phyloP scores from a whole-genome alignment of 2,888 invertebrate species.

The Nomada ferruginata region DNA sequence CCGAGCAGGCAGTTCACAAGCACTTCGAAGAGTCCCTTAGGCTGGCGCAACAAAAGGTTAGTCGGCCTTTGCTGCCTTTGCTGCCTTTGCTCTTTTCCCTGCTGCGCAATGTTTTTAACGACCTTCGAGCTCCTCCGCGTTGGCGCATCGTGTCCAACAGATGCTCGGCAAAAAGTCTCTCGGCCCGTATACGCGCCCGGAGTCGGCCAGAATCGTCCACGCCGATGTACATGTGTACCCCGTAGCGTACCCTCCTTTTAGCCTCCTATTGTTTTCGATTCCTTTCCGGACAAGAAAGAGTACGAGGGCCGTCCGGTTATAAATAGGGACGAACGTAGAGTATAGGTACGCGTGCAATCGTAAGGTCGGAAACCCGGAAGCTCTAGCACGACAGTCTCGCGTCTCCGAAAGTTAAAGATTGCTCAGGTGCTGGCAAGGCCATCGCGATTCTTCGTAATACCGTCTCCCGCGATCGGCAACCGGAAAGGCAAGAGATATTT shows the following conservation, averaged over 20 bases:
- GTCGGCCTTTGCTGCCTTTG: conserved; percentile 72
- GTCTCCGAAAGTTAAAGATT: conserved; percentile 1
- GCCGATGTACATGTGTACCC: too few species aligned
- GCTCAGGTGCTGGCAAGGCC: conserved; percentile 7
- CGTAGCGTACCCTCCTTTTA: neutral
- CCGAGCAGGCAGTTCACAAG: conserved; percentile 91
- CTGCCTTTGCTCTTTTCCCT: too few species aligned
- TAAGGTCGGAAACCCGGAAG: conserved; percentile 10
- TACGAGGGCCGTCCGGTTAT: too few species aligned
- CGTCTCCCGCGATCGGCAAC: neutral
- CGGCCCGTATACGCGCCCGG: conserved; percentile 10
- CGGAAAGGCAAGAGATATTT: conserved; percentile 8
- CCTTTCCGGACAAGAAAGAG: neutral
- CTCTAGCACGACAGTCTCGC: neutral
- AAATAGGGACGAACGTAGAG: neutral
- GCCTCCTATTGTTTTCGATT: neutral
- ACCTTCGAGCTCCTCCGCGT: conserved; percentile 41
- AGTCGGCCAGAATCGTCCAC: too few species aligned
- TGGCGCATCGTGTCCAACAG: conserved; percentile 44
- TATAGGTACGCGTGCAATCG: neutral
- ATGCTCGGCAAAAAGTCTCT: conserved; percentile 48
- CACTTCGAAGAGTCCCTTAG: conserved; percentile 95
- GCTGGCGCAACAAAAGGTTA: conserved; percentile 91
- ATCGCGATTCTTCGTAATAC: neutral
- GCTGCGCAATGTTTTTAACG: conserved; percentile 49